Evolutionary conservation across 2,797 vertebrate genomes (phyloP).

Genomic region (Euphonia xanthogaster): DNA sequence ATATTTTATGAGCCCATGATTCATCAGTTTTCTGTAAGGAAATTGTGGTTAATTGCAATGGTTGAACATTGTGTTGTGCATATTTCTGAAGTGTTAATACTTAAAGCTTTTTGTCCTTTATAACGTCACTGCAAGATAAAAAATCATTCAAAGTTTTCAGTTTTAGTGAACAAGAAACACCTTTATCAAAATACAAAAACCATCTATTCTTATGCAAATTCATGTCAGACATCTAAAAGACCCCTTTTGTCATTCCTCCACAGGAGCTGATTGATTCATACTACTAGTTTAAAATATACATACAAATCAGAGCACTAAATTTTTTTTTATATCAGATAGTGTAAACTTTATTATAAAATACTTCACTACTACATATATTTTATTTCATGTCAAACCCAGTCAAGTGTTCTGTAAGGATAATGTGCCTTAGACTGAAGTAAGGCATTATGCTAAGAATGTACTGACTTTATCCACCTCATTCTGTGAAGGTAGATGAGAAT

Average conservation of each 20-base stretch:
- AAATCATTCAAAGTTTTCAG: constrained; percentile 66
- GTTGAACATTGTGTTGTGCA: constrained; percentile 42
- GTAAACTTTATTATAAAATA: constrained; percentile 70
- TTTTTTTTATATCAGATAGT: constrained; percentile 52
- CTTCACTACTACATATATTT: constrained; percentile 61
- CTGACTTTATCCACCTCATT: constrained; percentile 13
- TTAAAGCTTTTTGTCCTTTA: constrained; percentile 63
- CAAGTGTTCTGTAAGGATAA: constrained; percentile 42
- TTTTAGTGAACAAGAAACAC: constrained; percentile 63
- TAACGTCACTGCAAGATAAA: constrained; percentile 8
- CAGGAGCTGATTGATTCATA: constrained; percentile 66
- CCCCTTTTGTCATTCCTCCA: constrained; percentile 63
- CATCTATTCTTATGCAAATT: constrained; percentile 72
- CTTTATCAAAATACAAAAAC: constrained; percentile 62
- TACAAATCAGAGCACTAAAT: constrained; percentile 45
- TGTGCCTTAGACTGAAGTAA: constrained; percentile 37
- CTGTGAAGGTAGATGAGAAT: not conserved
- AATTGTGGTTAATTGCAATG: constrained; percentile 58
- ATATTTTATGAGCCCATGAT: constrained; percentile 29
- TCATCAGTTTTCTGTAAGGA: constrained; percentile 55
- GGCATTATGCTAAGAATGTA: constrained; percentile 23
- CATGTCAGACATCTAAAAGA: constrained; percentile 64
- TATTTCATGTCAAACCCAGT: constrained; percentile 64
- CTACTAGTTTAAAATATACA: constrained; percentile 56
- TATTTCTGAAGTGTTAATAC: constrained; percentile 16